Base-by-base conservation (phyloP, 2,113 vertebrate genomes). In the Plecturocebus donacophilus region DNA sequence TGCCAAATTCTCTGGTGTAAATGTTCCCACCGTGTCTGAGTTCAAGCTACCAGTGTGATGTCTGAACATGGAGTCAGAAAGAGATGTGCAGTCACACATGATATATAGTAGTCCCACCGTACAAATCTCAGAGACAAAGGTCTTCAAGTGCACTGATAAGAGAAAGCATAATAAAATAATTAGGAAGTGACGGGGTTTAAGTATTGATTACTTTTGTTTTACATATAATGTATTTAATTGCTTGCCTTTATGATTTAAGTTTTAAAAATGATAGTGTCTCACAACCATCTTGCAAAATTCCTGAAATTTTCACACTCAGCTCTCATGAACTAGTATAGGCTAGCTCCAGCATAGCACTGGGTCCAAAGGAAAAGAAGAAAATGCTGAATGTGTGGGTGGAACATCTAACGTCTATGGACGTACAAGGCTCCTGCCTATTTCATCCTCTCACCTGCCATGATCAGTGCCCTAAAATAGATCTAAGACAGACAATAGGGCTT, bases 121-220 rank as follows among this genome's bases (percentile, higher is more conserved):
- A 68, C 30, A 56, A 52, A 58, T 47, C 45, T 4, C 2, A 56
- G 68, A 42, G 12, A 2, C 42, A 54, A n/a, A 10, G 20, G 68
- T 45, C 40, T 32, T 87, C 27, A 61, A 71, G 42, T 23, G 32
- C 14, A 13, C 25, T n/a, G 52, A 70, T 54, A 35, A 83, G 40
- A 64, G 68, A 58, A 42, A 89, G 42, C 32, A 1, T 49, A 49
- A 81, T 89, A 82, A 87, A 90, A 61, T 95, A 87, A 93, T 87
- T 77, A 91, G 52, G 56, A 45, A 96, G n/a, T 21, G 58, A 54
- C 35, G 71, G 91, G n/a, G 14, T 68, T 94, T 82, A 79, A 52
- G 40, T 87, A 76, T 76, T 1, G 45, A 77, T 86, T 75, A 54
- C 79, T 77, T 82, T 94, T 91, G 73, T 76, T 83, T 95, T 79